A percentile compares a stretch with the other conserved stretches of the same genome.
These are phyloP conservation scores for Prunella strophiata DNA, from an alignment of 2,797 vertebrate genomes.

Conservation along the genomic window DNA sequence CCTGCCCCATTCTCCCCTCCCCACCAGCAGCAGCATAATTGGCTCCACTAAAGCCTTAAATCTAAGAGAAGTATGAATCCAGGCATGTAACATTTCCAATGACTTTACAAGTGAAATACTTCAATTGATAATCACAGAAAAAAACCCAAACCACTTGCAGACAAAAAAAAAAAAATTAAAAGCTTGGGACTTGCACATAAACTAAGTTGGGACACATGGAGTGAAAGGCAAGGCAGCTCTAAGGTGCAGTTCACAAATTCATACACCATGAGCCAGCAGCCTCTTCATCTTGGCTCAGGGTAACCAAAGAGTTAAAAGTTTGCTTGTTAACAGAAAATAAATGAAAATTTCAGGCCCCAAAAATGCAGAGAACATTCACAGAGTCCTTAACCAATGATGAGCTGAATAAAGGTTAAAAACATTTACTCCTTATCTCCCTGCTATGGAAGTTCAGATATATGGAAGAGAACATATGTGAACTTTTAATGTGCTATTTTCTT, in stretches of 20 bases:
- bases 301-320: background rate
- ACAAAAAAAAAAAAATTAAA: background rate
- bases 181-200: background rate
- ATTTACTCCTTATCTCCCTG: fast-evolving
- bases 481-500: background rate
- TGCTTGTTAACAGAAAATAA: background rate
- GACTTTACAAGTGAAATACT: background rate
- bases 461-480: background rate
- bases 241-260: background rate
- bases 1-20: fast-evolving
- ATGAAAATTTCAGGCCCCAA: background rate
- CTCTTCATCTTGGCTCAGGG: background rate
- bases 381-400: background rate
- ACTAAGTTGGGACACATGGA: background rate
- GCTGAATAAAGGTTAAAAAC: background rate
- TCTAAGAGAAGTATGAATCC: background rate
- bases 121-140: background rate
- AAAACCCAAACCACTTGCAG: background rate
- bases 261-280: background rate
- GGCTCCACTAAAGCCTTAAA: background rate
- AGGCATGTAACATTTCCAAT: background rate
- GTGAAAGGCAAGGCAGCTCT: background rate
- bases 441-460: fast-evolving
- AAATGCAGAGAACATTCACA: background rate
- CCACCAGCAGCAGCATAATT: background rate